phyloP scores from a whole-genome alignment of 2,113 vertebrate species.

The Mungos mungo region DNA sequence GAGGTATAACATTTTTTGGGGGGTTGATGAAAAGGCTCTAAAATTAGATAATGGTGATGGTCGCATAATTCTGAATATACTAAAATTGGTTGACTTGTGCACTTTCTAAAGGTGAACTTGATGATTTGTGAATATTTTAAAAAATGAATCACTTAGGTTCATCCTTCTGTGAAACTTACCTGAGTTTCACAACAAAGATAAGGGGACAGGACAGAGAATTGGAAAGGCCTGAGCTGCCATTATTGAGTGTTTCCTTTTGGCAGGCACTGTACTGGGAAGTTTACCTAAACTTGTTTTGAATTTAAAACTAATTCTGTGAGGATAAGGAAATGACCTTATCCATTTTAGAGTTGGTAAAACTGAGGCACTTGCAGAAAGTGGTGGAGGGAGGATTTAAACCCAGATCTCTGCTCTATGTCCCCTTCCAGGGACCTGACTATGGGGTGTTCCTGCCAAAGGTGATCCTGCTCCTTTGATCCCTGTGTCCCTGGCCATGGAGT shows the following conservation, averaged over 20 bases:
- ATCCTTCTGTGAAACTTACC: neutral
- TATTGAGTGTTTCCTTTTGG: neutral
- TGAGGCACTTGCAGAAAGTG: neutral
- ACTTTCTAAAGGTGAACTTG: constrained; percentile 8
- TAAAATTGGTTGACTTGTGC: neutral
- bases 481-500: neutral
- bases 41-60: neutral
- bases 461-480: neutral
- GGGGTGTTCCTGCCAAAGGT: neutral
- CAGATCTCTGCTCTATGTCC: neutral
- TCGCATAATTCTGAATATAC: neutral
- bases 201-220: neutral
- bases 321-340: neutral
- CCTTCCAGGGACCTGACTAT: neutral
- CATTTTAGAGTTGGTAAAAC: neutral
- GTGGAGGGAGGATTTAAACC: neutral
- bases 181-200: neutral
- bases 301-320: neutral
- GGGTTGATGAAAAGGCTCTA: neutral
- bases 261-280: neutral
- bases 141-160: neutral
- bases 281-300: neutral
- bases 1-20: neutral
- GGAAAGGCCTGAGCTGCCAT: neutral
- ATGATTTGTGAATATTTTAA: neutral